Evolutionary conservation across 2,113 vertebrate genomes (phyloP).

Genomic region (Colossoma macropomum): DNA sequence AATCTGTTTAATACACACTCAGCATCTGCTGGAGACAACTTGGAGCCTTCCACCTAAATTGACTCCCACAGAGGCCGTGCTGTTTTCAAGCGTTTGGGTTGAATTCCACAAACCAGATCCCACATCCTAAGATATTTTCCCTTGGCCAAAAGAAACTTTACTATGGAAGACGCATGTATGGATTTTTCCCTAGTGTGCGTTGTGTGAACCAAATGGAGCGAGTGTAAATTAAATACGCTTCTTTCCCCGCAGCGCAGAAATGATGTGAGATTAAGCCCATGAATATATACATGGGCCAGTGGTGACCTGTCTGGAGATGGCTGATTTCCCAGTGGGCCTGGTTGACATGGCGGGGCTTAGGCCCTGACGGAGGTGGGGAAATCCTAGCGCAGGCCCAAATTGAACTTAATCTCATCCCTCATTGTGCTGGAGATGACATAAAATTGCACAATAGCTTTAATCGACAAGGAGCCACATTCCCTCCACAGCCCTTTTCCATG

Average conservation of each 20-base stretch:
- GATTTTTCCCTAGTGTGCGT: constrained; percentile 56
- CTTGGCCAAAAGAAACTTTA: constrained; percentile 48
- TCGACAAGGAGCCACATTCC: constrained; percentile 68
- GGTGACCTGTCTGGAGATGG: constrained; percentile 83
- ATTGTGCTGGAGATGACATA: constrained; percentile 79
- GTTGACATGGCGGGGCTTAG: constrained; percentile 78
- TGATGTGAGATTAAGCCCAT: constrained; percentile 85
- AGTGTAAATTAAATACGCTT: constrained; percentile 82
- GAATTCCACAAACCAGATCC: constrained; percentile 71
- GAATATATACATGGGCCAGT: constrained; percentile 85
- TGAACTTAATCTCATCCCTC: constrained; percentile 85
- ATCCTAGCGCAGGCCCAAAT: constrained; percentile 82
- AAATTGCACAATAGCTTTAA: constrained; percentile 84
- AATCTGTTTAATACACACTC: constrained; percentile 83
- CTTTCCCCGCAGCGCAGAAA: constrained; percentile 77
- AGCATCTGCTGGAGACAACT: constrained; percentile 80
- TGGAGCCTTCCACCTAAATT: constrained; percentile 77
- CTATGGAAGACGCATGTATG: constrained; percentile 46
- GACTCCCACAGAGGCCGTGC: constrained; percentile 75
- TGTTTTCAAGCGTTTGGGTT: constrained; percentile 72
- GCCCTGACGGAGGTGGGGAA: constrained; percentile 80
- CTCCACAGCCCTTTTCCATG: constrained; percentile 43
- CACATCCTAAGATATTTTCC: constrained; percentile 63
- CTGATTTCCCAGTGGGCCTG: constrained; percentile 83
- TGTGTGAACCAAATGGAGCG: constrained; percentile 53